Evolutionary conservation across 1,140 invertebrate genomes (phyloP), one percentile per base, ranked within the genome.

Genomic region (Psix sp.): DNA sequence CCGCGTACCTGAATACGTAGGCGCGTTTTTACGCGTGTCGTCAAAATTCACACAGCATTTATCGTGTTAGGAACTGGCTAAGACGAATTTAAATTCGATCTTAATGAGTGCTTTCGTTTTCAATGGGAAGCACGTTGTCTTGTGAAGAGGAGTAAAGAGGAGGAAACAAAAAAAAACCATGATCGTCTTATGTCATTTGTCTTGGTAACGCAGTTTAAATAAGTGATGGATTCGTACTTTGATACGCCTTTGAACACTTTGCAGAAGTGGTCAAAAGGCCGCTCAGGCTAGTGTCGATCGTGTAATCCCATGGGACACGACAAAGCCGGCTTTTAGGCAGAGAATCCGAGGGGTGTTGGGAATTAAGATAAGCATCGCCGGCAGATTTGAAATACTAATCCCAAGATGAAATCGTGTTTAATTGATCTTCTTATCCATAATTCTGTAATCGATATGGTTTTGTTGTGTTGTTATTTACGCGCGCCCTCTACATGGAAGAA

Each of bases 281-380:
- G 54, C 66, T 49, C 51, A 60, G 36, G 66, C 54, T 26, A 35
- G 29, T 13, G 26, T 43, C 29, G 24, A 49, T 36, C 67, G 45
- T 29, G 48, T 57, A 63, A 71, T 71, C 68, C 59, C 68, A 46
- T 33, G 60, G 42, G 57, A 63, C 39, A 51, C 24, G 35, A 16
- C 15, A 21, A 24, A 60, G 48, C 29, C 52, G 14, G 33, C 54
- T 16, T 17, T 43, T 31, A 13, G 31, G 18, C 15, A 11, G 35
- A 35, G 49, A 40, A 57, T 42, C 20, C 16, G 70, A 54, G 20
- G 52, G 60, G 70, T 72, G 70, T 65, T 31, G 45, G 60, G 60
- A 54, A 72, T 65, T 72, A 72, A 72, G 67, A 72, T 72, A 72
- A 72, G 51, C 59, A 72, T 72, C 67, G 17, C 43, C 52, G 39